phyloP scores from a whole-genome alignment of 2,888 invertebrate species.

The Lithophane ornitopus region DNA sequence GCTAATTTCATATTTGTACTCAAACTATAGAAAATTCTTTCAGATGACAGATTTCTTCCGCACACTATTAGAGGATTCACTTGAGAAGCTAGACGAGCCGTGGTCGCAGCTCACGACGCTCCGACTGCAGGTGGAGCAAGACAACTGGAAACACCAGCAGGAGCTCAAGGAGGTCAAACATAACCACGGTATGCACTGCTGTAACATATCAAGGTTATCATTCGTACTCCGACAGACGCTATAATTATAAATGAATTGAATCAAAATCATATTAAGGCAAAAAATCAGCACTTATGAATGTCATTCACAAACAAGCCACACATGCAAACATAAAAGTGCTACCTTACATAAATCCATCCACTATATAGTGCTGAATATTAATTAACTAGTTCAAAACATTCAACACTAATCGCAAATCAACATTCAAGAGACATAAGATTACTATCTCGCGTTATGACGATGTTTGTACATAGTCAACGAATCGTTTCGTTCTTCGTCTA shows the following conservation, averaged over 20 bases:
- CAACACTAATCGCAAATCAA: neutral
- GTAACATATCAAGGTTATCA: neutral
- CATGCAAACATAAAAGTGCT: neutral
- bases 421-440: neutral
- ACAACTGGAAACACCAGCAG: slow-evolving; percentile 93
- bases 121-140: slow-evolving; percentile 93
- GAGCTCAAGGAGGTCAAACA: slow-evolving; percentile 94
- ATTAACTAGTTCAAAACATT: neutral
- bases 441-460: neutral
- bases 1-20: neutral
- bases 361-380: neutral
- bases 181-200: slow-evolving; percentile 89
- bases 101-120: slow-evolving; percentile 91
- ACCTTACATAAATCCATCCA: neutral
- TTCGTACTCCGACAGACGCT: neutral
- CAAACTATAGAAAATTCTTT: slow-evolving; percentile 10
- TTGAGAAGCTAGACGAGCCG: slow-evolving; percentile 91
- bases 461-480: neutral
- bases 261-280: neutral
- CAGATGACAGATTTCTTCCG: slow-evolving; percentile 93
- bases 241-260: neutral
- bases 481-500: too few relatives aligned
- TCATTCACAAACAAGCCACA: neutral
- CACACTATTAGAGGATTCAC: slow-evolving; percentile 92
- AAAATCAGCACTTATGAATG: neutral